phyloP scores from a whole-genome alignment of 2,888 invertebrate genomes.

The Trachelus iudaicus region DNA sequence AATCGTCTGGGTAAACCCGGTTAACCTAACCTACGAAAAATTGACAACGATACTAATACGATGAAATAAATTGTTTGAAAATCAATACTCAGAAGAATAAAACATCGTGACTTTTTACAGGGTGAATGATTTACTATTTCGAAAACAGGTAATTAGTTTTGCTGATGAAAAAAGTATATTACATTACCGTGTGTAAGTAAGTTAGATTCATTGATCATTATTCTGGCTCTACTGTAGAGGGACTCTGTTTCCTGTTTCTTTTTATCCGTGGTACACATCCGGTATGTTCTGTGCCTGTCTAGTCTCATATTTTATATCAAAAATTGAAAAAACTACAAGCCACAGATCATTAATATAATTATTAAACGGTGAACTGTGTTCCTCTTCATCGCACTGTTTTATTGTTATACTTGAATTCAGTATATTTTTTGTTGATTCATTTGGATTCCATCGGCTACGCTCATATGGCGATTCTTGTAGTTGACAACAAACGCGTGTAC shows the following conservation, averaged over 20 bases:
- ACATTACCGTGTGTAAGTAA: not conserved
- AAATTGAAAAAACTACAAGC: slow-evolving; percentile 33
- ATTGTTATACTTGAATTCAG: slow-evolving; percentile 24
- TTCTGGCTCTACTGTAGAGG: slow-evolving; percentile 6
- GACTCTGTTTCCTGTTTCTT: slow-evolving; percentile 48
- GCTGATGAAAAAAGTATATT: not conserved
- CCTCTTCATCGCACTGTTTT: not conserved
- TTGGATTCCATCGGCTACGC: slow-evolving; percentile 39
- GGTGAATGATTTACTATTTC: not conserved
- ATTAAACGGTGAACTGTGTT: slow-evolving; percentile 11
- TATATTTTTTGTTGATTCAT: slow-evolving; percentile 35
- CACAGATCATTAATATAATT: slow-evolving; percentile 40
- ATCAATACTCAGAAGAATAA: not conserved
- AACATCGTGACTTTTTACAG: not conserved
- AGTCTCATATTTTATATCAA: slow-evolving; percentile 37
- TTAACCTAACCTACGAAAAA: not conserved
- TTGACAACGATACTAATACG: not conserved
- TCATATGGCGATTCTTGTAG: slow-evolving; percentile 19
- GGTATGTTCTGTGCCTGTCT: slow-evolving; percentile 41
- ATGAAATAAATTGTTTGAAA: not conserved
- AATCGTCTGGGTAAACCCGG: not conserved
- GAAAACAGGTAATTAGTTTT: not conserved
- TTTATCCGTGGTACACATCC: slow-evolving; percentile 47
- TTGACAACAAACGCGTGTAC: slow-evolving; percentile 24
- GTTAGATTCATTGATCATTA: not conserved